A percentile compares a stretch with the other conserved stretches of the same genome.
Evolutionary conservation across 1,140 invertebrate genomes (phyloP).

Genomic region (Varroa destructor): DNA sequence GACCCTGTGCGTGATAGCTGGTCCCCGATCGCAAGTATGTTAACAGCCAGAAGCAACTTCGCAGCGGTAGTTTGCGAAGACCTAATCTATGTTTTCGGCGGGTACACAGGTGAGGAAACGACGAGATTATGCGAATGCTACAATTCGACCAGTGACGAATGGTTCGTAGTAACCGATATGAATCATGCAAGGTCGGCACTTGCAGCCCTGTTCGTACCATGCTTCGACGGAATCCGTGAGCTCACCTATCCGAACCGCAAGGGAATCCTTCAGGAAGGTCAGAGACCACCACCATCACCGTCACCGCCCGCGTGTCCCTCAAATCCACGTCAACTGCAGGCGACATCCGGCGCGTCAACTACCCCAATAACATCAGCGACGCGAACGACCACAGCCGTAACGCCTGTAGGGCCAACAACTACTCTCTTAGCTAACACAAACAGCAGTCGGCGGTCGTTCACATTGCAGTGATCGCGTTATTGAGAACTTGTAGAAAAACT

Average conservation of each 20-base stretch:
- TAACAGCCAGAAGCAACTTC: conserved; percentile 51
- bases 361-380: too few relatives aligned
- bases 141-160: conserved; percentile 63
- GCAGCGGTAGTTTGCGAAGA: conserved; percentile 77
- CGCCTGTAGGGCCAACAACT: too few relatives aligned
- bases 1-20: conserved; percentile 71
- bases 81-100: conserved; percentile 58
- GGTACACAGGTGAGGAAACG: conserved; percentile 76
- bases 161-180: conserved; percentile 77
- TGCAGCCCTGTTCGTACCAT: conserved; percentile 7
- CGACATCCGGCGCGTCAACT: too few relatives aligned
- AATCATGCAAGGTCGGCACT: conserved; percentile 38
- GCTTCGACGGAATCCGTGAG: conserved; percentile 15
- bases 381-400: too few relatives aligned
- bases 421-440: too few relatives aligned
- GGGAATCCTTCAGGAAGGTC: not conserved
- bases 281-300: not conserved
- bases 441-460: too few relatives aligned
- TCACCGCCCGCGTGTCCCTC: too few relatives aligned
- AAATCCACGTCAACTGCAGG: too few relatives aligned
- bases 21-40: conserved; percentile 71
- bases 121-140: conserved; percentile 75
- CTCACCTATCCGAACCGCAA: conserved; percentile 17
- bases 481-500: too few relatives aligned
- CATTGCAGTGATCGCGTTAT: too few relatives aligned